These are phyloP conservation scores for Arizona elegans DNA, from an alignment of 2,113 vertebrate genomes.

Conservation along the genomic window DNA sequence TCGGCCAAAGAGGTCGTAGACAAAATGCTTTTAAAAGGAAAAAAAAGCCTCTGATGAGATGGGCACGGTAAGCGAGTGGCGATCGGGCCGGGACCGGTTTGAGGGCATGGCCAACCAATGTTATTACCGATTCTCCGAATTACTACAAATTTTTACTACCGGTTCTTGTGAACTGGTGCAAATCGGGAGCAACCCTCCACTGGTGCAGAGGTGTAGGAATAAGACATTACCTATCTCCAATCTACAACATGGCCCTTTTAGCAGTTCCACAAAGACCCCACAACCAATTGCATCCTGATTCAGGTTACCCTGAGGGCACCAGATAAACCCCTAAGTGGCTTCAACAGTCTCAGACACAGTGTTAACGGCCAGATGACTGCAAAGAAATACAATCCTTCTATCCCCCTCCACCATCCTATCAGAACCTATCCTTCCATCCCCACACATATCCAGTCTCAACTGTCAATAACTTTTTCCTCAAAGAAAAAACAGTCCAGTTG, in stretches of 20 bases:
- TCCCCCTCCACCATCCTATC: not conserved
- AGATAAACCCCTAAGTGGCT: not conserved
- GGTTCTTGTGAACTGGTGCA: too few relatives aligned
- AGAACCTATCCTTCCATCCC: not conserved
- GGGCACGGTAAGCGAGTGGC: too few relatives aligned
- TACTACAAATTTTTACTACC: too few relatives aligned
- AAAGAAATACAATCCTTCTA: not conserved
- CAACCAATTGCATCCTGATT: not conserved
- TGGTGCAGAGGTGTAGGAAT: not conserved
- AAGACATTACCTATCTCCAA: not conserved
- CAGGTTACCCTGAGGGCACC: not conserved
- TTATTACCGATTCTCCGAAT: too few relatives aligned
- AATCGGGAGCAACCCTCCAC: too few relatives aligned
- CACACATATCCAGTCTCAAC: not conserved
- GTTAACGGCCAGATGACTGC: not conserved
- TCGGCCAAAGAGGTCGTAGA: too few relatives aligned
- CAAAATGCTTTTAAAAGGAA: too few relatives aligned
- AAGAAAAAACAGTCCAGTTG: not conserved
- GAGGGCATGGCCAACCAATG: too few relatives aligned
- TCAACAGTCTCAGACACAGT: not conserved
- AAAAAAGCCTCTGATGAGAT: too few relatives aligned
- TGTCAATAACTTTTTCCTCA: not conserved
- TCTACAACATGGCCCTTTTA: not conserved
- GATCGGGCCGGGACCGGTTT: too few relatives aligned
- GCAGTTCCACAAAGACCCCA: not conserved